phyloP scores from a whole-genome alignment of 2,113 vertebrate species.

The Daboia siamensis region DNA sequence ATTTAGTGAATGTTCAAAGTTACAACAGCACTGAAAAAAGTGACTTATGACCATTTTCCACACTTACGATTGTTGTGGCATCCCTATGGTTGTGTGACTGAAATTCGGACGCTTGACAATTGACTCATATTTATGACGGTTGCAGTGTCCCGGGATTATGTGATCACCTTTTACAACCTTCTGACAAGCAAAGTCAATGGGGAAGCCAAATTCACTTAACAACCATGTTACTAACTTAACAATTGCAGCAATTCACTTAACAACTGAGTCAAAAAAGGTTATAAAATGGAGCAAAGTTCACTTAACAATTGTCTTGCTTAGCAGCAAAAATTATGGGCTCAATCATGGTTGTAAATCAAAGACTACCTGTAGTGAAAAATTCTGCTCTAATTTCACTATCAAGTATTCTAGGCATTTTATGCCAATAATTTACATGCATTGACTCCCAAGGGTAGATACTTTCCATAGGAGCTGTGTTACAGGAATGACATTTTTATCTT shows the following conservation, averaged over 20 bases:
- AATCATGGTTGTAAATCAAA: neutral
- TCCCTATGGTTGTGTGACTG: neutral
- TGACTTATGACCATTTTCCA: neutral
- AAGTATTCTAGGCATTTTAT: neutral
- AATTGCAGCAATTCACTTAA: neutral
- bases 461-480: neutral
- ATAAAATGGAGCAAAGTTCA: neutral
- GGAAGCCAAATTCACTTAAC: neutral
- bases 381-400: neutral
- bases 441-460: neutral
- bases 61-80: neutral
- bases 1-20: neutral
- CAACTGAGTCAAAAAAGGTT: neutral
- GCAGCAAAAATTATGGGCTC: neutral
- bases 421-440: constrained; percentile 34
- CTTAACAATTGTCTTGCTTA: neutral
- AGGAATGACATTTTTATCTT: constrained; percentile 15
- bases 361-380: neutral
- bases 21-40: neutral
- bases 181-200: neutral
- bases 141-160: neutral
- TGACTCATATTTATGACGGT: neutral
- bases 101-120: neutral
- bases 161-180: neutral
- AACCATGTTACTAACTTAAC: neutral